Evolutionary conservation across 2,888 invertebrate genomes (phyloP).

Genomic region (Pristionchus entomophagus): DNA sequence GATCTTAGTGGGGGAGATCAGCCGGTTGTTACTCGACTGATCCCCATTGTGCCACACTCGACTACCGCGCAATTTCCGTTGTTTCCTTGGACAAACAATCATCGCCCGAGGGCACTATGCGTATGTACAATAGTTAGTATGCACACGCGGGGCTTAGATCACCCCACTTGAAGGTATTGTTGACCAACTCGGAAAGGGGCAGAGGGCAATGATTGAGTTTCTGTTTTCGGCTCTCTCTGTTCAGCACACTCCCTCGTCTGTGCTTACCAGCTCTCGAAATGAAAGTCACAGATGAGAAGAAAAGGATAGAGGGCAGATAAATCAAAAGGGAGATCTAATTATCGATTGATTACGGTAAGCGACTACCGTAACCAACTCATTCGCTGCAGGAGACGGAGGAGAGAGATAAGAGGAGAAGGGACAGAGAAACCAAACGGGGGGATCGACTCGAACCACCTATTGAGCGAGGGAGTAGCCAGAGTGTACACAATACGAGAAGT

Average conservation of each 20-base stretch:
- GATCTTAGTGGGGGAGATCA: neutral
- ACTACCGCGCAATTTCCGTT: neutral
- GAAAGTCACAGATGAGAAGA: too few species aligned
- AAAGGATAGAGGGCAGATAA: too few species aligned
- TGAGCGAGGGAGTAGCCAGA: neutral
- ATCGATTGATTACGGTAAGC: too few species aligned
- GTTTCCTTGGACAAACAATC: neutral
- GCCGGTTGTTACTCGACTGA: slow-evolving; percentile 24
- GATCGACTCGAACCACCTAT: slow-evolving; percentile 11
- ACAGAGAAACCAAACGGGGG: neutral
- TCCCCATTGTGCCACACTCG: neutral
- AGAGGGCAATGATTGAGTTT: too few species aligned
- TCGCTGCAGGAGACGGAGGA: neutral
- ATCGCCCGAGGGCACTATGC: neutral
- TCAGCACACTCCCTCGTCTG: too few species aligned
- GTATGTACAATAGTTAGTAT: slow-evolving; percentile 1
- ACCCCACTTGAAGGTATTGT: neutral
- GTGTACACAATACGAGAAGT: neutral
- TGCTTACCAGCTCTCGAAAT: too few species aligned
- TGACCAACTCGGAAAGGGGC: neutral
- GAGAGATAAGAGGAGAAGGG: neutral
- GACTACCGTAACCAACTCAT: too few species aligned
- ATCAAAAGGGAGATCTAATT: too few species aligned
- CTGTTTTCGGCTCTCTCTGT: too few species aligned
- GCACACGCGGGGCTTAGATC: neutral